phyloP scores from a whole-genome alignment of 2,113 vertebrate genomes.

The Phylloscopus trochiloides region DNA sequence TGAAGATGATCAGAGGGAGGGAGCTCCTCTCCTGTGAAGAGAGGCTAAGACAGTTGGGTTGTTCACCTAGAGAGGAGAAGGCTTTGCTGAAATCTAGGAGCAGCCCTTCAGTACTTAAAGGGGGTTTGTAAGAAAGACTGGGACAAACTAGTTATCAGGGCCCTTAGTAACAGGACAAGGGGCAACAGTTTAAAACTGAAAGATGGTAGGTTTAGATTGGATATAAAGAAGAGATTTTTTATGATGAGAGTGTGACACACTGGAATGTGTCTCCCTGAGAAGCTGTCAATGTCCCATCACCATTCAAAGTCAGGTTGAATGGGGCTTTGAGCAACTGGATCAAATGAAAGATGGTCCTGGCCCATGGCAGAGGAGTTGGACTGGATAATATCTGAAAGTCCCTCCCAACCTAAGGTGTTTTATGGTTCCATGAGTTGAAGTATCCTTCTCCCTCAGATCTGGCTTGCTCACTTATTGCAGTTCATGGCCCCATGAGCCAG shows the following conservation, averaged over 20 bases:
- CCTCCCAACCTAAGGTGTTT: neutral
- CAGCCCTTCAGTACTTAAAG: neutral
- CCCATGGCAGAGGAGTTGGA: neutral
- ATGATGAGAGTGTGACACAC: neutral
- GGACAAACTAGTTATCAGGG: neutral
- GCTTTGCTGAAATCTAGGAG: neutral
- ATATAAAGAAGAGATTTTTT: neutral
- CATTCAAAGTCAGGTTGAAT: neutral
- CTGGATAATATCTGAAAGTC: neutral
- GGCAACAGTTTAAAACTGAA: neutral
- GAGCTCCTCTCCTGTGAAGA: neutral
- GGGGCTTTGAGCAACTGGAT: neutral
- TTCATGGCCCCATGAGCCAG: neutral
- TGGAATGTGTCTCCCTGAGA: neutral
- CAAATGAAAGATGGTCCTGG: neutral
- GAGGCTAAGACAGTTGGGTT: rapidly evolving
- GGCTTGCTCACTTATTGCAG: neutral
- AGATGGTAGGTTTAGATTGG: neutral
- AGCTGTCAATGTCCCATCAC: neutral
- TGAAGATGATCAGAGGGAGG: no score
- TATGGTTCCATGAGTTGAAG: neutral
- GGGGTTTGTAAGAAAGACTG: neutral
- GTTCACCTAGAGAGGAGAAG: neutral
- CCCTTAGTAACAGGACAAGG: neutral
- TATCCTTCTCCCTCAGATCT: neutral